phyloP scores from a whole-genome alignment of 2,888 invertebrate species.

The Hydrotaea diabolus region DNA sequence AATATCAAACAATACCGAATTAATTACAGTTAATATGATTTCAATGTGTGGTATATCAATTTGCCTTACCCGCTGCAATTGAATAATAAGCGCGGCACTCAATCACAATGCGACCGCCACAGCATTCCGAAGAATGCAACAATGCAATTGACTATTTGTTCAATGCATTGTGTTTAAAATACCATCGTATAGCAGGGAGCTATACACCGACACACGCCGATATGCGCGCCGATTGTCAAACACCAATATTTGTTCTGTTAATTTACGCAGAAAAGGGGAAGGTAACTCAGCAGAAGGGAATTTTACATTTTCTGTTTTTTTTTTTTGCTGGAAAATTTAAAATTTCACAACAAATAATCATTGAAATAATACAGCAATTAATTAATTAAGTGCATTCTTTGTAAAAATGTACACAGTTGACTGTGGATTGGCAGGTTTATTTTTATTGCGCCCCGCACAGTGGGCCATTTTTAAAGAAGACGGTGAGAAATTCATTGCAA shows the following conservation, averaged over 20 bases:
- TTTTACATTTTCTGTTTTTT: background rate
- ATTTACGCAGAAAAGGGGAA: slow-evolving; percentile 37
- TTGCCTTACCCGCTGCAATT: slow-evolving; percentile 52
- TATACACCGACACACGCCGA: background rate
- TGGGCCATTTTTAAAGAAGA: no score
- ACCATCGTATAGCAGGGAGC: background rate
- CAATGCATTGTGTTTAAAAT: slow-evolving; percentile 1
- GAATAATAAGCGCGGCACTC: slow-evolving; percentile 54
- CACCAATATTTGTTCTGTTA: slow-evolving; percentile 47
- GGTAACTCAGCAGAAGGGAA: background rate
- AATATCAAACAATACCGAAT: slow-evolving; percentile 66
- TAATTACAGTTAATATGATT: slow-evolving; percentile 62
- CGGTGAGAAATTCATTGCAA: no score
- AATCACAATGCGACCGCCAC: slow-evolving; percentile 58
- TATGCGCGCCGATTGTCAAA: background rate
- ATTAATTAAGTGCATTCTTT: background rate
- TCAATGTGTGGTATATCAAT: slow-evolving; percentile 44
- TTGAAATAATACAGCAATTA: background rate
- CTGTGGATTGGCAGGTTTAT: no score
- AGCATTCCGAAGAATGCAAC: slow-evolving; percentile 1
- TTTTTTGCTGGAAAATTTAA: background rate
- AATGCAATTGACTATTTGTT: slow-evolving; percentile 28
- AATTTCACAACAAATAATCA: background rate
- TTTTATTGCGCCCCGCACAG: no score
- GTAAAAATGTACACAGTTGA: background rate